A percentile compares a stretch with the other conserved stretches of the same genome.
phyloP scores from a whole-genome alignment of 2,797 vertebrate species.

The Eulemur coronatus region DNA sequence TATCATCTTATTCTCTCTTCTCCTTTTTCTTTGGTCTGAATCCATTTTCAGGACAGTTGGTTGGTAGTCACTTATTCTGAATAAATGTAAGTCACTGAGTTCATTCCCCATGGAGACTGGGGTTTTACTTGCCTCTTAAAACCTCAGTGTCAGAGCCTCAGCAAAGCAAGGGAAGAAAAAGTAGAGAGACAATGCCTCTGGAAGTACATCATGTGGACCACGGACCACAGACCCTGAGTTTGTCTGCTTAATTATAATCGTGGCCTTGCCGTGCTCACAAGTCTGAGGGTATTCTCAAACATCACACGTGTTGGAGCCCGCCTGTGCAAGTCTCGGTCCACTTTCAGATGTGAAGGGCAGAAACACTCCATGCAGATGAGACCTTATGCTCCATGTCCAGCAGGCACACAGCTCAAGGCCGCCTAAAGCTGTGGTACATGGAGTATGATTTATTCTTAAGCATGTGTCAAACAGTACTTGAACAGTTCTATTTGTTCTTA shows the following conservation, averaged over 20 bases:
- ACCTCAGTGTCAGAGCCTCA: background rate
- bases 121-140: background rate
- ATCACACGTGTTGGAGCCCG: background rate
- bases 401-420: background rate
- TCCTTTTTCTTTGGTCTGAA: background rate
- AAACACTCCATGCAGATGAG: background rate
- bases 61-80: background rate
- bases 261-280: background rate
- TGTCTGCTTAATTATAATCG: background rate
- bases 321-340: background rate
- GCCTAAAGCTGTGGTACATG: background rate
- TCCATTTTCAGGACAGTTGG: background rate
- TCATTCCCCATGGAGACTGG: background rate
- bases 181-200: fast-evolving
- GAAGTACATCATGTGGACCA: background rate
- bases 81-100: background rate
- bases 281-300: background rate
- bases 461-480: background rate
- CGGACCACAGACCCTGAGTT: background rate
- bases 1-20: background rate
- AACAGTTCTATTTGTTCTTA: constrained; percentile 23
- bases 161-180: background rate
- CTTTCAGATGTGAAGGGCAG: background rate
- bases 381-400: background rate
- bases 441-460: constrained; percentile 17